Evolutionary conservation across 2,797 vertebrate species (phyloP), one percentile per base, ranked within the genome.

Genomic region (Oreochromis grahami): DNA sequence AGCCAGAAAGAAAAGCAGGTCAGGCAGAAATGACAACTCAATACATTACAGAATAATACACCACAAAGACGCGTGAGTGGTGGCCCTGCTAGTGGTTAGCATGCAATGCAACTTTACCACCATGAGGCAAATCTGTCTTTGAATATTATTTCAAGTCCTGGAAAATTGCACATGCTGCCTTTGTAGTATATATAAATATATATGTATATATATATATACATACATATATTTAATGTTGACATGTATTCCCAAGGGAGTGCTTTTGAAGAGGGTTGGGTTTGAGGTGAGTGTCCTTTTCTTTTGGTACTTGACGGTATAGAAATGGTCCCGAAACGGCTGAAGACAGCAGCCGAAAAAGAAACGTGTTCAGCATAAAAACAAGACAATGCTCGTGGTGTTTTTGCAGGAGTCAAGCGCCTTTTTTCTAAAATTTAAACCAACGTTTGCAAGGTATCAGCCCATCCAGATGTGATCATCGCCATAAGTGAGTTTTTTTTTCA

Each of bases 391-490:
- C 41, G 10, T 41, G 63, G 41, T 50, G 51, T 70, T 82, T 79
- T 82, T 48, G 68, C 77, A 24, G 19, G 63, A 84, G 43, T 82
- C 77, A 83, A 70, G 38, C 74, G 60, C 76, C 86, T n/a, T 19
- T 26, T 26, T 26, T 26, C 24, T 26, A 3, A 26, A 26, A 26
- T 48, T 34, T 78, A 74, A 41, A 48, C 78, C 4, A 12, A 45
- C 34, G 3, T 12, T 55, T 50, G 78, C 41, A 78, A 86, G 86
- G 89, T 88, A 90, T 82, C 88, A 82, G 77, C 88, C 81, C 87
- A 86, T 90, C 88, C 95, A 94, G 92, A 94, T 91, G 92, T 91
- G 88, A 93, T 93, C 90, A 86, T 92, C 83, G 15, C 80, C 88
- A 89, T 94, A 88, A 85, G 65, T 6, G 45, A 34, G 68, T 90